Conservation (phyloP, 2,797 vertebrate genomes). For the Dromococcyx pavoninus region DNA sequence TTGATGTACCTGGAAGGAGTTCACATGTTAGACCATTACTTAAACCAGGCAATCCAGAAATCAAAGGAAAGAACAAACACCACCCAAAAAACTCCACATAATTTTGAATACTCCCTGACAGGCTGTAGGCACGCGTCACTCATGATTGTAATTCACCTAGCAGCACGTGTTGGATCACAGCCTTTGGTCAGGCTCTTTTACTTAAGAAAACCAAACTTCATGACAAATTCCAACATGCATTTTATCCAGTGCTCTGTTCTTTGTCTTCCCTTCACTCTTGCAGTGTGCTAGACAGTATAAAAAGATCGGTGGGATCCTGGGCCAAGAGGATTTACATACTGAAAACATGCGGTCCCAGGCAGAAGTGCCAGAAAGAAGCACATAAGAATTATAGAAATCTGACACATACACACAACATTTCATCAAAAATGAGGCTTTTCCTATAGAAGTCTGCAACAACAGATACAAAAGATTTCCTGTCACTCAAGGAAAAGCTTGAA, state of each 20-base stretch:
- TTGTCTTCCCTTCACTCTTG: background rate
- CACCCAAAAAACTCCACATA: background rate
- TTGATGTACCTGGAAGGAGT: background rate
- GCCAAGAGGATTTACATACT: background rate
- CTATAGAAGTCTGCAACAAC: background rate
- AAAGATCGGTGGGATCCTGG: background rate
- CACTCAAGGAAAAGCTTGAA: background rate
- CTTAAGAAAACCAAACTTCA: background rate
- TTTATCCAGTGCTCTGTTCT: background rate
- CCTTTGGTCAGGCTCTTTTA: background rate
- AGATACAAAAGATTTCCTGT: constrained; percentile 21
- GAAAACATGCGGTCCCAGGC: background rate
- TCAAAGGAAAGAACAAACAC: background rate
- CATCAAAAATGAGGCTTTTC: background rate
- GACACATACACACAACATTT: background rate
- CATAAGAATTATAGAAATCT: background rate
- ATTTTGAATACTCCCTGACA: background rate
- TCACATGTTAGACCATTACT: background rate
- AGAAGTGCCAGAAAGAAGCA: background rate
- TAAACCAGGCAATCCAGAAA: background rate
- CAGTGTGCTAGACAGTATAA: background rate
- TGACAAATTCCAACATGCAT: background rate
- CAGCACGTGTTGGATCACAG: background rate
- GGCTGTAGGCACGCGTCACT: background rate
- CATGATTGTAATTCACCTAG: background rate